These are phyloP conservation scores for Drosophila eohydei DNA, from an alignment of 2,888 invertebrate genomes.

Conservation along the genomic window DNA sequence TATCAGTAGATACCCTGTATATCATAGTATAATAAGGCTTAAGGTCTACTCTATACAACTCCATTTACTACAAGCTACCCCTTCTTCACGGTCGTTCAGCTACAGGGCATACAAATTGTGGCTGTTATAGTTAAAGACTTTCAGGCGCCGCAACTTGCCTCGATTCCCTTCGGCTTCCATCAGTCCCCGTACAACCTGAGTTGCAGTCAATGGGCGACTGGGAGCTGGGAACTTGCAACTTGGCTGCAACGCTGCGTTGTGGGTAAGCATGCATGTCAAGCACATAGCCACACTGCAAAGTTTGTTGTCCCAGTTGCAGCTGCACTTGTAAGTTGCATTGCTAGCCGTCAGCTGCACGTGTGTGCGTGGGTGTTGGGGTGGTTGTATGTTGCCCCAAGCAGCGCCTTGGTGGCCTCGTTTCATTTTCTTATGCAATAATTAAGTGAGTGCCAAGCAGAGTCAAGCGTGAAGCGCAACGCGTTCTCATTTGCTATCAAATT, in stretches of 20 bases:
- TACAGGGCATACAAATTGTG: slow-evolving; percentile 21
- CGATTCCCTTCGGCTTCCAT: background rate
- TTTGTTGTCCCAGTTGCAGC: slow-evolving; percentile 71
- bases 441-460: slow-evolving; percentile 78
- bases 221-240: slow-evolving; percentile 31
- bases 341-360: slow-evolving; percentile 32
- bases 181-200: background rate
- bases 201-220: slow-evolving; percentile 41
- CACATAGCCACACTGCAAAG: slow-evolving; percentile 70
- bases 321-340: slow-evolving; percentile 39
- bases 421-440: slow-evolving; percentile 75
- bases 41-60: background rate
- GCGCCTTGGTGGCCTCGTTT: slow-evolving; percentile 74
- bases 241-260: slow-evolving; percentile 40
- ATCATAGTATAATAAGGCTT: background rate
- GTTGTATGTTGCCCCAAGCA: slow-evolving; percentile 23
- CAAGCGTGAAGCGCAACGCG: slow-evolving; percentile 67
- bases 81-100: background rate
- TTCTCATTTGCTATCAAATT: slow-evolving; percentile 67
- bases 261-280: slow-evolving; percentile 76
- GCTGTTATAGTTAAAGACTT: slow-evolving; percentile 26
- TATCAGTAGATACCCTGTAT: background rate
- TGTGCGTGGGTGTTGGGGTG: slow-evolving; percentile 7
- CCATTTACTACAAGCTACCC: background rate
- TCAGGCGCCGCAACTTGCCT: slow-evolving; percentile 6